Evolutionary conservation across 2,797 vertebrate genomes (phyloP).

Genomic region (Enteromius afrohamiltoni): DNA sequence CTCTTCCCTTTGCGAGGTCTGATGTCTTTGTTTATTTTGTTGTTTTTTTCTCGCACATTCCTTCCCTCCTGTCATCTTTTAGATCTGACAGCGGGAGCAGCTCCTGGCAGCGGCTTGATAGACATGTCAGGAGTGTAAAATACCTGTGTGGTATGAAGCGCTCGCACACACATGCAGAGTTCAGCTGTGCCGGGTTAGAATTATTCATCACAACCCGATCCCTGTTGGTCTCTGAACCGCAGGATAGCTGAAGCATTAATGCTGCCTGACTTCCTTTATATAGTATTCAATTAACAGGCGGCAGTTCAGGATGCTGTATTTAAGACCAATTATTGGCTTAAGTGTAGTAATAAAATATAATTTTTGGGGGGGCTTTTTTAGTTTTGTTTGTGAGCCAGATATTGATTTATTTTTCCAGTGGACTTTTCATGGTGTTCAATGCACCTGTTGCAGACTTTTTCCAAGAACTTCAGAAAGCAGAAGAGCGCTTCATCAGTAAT

Average conservation of each 20-base stretch:
- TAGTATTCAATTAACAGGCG: constrained; percentile 39
- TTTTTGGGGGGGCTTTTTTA: not conserved
- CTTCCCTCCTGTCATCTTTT: constrained; percentile 63
- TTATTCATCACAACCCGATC: constrained; percentile 53
- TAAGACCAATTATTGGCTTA: constrained; percentile 23
- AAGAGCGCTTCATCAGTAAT: constrained; percentile 6
- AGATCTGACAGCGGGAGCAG: constrained; percentile 59
- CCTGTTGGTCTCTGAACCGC: constrained; percentile 44
- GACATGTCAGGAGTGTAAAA: constrained; percentile 57
- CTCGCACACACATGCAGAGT: constrained; percentile 31
- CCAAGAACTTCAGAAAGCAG: not conserved
- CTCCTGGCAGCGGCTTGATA: constrained; percentile 56
- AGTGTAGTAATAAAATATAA: constrained; percentile 28
- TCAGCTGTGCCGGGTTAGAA: constrained; percentile 46
- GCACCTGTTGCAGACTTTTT: not conserved
- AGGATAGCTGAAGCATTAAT: constrained; percentile 41
- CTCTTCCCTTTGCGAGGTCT: constrained; percentile 40
- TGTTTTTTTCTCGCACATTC: constrained; percentile 55
- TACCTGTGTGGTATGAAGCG: constrained; percentile 45
- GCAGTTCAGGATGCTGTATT: constrained; percentile 22
- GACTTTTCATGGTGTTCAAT: constrained; percentile 1
- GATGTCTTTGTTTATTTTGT: constrained; percentile 47
- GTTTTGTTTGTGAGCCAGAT: constrained; percentile 2
- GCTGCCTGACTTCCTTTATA: constrained; percentile 20
- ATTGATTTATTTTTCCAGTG: not conserved